Base-by-base conservation (phyloP, 2,888 invertebrate species). In the Leptinotarsa haldemani region DNA sequence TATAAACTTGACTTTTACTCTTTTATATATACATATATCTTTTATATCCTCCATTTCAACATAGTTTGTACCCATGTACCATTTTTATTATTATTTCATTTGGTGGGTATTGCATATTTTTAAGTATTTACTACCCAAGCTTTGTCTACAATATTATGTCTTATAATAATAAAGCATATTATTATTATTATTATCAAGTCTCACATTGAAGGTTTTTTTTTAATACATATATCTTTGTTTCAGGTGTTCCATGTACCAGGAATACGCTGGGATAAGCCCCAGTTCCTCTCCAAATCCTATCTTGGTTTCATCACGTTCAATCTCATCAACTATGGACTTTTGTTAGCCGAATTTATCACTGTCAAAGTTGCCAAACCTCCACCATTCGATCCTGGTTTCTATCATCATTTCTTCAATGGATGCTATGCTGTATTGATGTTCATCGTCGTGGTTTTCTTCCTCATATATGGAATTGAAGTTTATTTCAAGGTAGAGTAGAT, bases 381-480 rank as follows among this genome's bases (percentile, higher is more conserved):
- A 61, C 85, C 86, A 61, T 86, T 88, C 78, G 88, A 90, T 80
- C 90, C 92, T 89, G 92, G 91, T 80, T 93, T 93, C 87, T 95
- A 96, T 87, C 93, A 94, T 80, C 94, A 95, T 87, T 91, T 97
- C 52, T 97, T 97, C 88, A 96, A 97, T 87, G 96, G 96, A 16
- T 95, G 95, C 87, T 97, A 97, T 86, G 97, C 97, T 1, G 93
- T 94, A n/a, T 89, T 97, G 68, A 91, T 97, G 75, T 93, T 97
- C 85, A 93, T 97, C 75, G 95, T 96, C 63, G 96, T 97, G 73
- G 91, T 96, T 18, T 96, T 97, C 89, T 97, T 97, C 88, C 91
- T 97, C 69, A 96, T 97, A 80, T 97, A 97, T 87, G 97, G 97
- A 65, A 95, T 97, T 22, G 97, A 97, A 88, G 97, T 97, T 12